Base-by-base conservation (phyloP, 2,888 invertebrate species). In the Lissocephala sabroskyi region DNA sequence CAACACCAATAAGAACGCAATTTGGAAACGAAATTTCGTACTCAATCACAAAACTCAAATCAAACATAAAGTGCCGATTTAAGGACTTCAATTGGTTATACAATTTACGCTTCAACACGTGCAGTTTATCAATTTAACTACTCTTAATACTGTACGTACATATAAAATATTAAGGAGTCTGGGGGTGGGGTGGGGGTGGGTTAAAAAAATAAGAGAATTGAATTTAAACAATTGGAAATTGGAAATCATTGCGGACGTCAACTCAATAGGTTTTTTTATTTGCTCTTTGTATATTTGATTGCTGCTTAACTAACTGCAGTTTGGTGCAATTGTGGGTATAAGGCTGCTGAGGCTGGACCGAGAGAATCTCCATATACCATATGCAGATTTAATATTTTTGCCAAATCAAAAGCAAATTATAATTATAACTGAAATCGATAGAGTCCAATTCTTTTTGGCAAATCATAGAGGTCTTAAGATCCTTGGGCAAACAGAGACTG, bases 41-140 rank as follows among this genome's bases (percentile, higher is more conserved):
- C n/a, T n/a, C n/a, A n/a, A n/a, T n/a, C n/a, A n/a, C n/a, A n/a
- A n/a, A n/a, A n/a, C n/a, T n/a, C n/a, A n/a, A n/a, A n/a, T n/a
- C n/a, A n/a, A n/a, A n/a, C n/a, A n/a, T n/a, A n/a, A n/a, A n/a
- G n/a, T n/a, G n/a, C n/a, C n/a, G n/a, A n/a, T n/a, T n/a, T n/a
- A n/a, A n/a, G n/a, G n/a, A n/a, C n/a, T n/a, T n/a, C n/a, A n/a
- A n/a, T n/a, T n/a, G n/a, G n/a, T n/a, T n/a, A 35, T 14, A 33
- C 29, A 47, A 49, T 32, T 58, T 55, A 45, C 58, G 59, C 59
- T 51, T 58, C 42, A 55, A 52, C 64, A 75, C 73, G 79, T 68
- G 79, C 79, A 78, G 46, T 48, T 73, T 76, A 75, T 52, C 42
- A 23, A 16, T 42, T 16, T 2, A 32, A 32, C 32, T 33, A 33